Base-by-base conservation (phyloP, 1,140 invertebrate species). In the Spodoptera frugiperda region DNA sequence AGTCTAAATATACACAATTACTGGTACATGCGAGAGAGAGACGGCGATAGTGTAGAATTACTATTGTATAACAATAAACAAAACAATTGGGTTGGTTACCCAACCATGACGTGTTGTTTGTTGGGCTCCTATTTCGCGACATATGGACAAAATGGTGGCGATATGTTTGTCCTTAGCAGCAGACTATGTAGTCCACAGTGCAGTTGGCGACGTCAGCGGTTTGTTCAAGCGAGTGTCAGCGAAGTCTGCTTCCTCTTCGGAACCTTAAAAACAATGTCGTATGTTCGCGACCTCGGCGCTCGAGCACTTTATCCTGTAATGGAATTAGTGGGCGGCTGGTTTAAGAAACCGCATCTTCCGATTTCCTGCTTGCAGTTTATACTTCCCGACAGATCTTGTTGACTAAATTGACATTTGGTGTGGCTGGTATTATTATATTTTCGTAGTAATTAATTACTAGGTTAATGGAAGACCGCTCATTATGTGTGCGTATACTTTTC, bases 1-100 rank as follows among this genome's bases (percentile, higher is more conserved):
- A 19, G 15, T 67, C 44, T 67, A 67, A 46, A 67, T 67, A 67
- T 67, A 67, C 4, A 44, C 33, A 10, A 44, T 33, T 11, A 61
- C 14, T 44, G 17, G 17, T 19, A 25, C 14, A 67, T 14, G 63
- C 25, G 63, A 3, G 19, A 67, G 14, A 0, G 63, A 25, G 63
- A 67, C 17, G 11, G 19, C 44, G 25, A 1, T 49, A 67, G 17
- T 49, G 12, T 67, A 68, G 48, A 51, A 68, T 68, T 68, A 68
- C 48, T 68, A 68, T 68, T 71, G 33, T 55, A 33, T 21, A 55
- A 71, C 17, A 39, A 70, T 70, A 68, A 51, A 44, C 25, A 44
- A 54, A 44, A 71, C 33, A 71, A 71, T 71, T 71, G 53, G 33
- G 68, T 71, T 30, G 53, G 51, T 71, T 71, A 57, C 68, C 30